Evolutionary conservation across 2,888 invertebrate species (phyloP).

Genomic region (Chloroclysta siterata): DNA sequence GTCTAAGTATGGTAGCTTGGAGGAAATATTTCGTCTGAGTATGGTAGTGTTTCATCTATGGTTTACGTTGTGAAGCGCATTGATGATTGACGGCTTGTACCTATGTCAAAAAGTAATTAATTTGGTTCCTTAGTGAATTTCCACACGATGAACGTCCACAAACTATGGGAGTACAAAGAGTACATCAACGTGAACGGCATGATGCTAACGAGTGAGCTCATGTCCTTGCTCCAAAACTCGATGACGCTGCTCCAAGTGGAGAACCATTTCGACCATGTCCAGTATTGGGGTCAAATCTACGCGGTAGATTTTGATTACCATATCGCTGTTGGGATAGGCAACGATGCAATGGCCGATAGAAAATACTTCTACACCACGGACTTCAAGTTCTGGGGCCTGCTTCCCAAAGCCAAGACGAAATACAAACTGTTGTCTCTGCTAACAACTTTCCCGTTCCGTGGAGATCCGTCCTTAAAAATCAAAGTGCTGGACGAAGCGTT

Average conservation of each 20-base stretch:
- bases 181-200: conserved; percentile 86
- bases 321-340: conserved; percentile 91
- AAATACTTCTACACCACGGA: conserved; percentile 92
- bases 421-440: conserved; percentile 73
- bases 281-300: conserved; percentile 94
- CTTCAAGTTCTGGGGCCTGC: conserved; percentile 87
- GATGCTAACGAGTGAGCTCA: conserved; percentile 89
- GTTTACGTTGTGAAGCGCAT: too few species aligned
- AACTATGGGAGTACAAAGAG: conserved; percentile 77
- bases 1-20: too few species aligned
- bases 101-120: too few species aligned
- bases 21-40: too few species aligned
- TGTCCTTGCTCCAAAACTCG: conserved; percentile 90
- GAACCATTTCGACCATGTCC: conserved; percentile 92
- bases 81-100: not conserved
- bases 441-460: conserved; percentile 76
- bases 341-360: conserved; percentile 89
- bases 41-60: too few species aligned
- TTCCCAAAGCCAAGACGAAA: conserved; percentile 75
- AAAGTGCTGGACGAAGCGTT: conserved; percentile 77
- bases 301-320: conserved; percentile 92
- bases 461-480: conserved; percentile 81
- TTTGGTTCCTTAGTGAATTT: not conserved
- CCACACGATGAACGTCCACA: conserved; percentile 70
- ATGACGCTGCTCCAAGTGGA: conserved; percentile 91